Conservation (phyloP, 2,113 vertebrate genomes). For the Chrysemys picta region DNA sequence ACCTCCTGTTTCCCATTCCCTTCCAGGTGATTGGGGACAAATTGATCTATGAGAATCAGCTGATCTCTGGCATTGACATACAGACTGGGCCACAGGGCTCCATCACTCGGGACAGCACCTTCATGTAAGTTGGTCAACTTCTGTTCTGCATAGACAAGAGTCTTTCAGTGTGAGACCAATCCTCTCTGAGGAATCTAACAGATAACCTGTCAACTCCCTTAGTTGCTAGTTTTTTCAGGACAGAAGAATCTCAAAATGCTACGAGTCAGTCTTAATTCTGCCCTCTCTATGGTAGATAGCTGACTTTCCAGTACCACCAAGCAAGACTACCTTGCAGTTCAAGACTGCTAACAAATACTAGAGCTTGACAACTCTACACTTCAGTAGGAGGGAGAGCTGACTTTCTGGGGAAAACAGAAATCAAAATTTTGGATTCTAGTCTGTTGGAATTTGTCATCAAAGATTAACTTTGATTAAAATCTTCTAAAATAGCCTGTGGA, state of each 20-base stretch:
- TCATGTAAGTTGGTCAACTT: slow-evolving; percentile 67
- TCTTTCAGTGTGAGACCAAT: neutral
- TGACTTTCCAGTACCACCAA: neutral
- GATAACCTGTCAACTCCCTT: neutral
- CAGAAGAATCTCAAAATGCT: neutral
- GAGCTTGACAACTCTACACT: neutral
- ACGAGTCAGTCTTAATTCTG: neutral
- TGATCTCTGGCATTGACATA: slow-evolving; percentile 55
- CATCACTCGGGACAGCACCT: slow-evolving; percentile 71
- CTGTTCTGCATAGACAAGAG: neutral
- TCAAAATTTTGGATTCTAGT: neutral
- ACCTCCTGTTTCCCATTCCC: neutral
- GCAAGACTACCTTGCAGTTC: neutral
- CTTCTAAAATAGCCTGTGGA: too few species aligned
- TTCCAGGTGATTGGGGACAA: slow-evolving; percentile 31
- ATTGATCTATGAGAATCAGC: slow-evolving; percentile 76
- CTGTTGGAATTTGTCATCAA: neutral
- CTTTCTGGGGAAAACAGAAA: neutral
- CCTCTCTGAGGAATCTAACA: neutral
- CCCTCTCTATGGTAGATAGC: neutral
- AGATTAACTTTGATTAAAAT: neutral
- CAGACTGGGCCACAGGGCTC: slow-evolving; percentile 36
- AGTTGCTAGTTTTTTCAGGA: neutral
- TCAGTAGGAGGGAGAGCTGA: neutral
- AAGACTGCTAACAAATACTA: neutral